These are phyloP conservation scores for Turdus rufiventris DNA, from an alignment of 2,113 vertebrate genomes.

Conservation along the genomic window DNA sequence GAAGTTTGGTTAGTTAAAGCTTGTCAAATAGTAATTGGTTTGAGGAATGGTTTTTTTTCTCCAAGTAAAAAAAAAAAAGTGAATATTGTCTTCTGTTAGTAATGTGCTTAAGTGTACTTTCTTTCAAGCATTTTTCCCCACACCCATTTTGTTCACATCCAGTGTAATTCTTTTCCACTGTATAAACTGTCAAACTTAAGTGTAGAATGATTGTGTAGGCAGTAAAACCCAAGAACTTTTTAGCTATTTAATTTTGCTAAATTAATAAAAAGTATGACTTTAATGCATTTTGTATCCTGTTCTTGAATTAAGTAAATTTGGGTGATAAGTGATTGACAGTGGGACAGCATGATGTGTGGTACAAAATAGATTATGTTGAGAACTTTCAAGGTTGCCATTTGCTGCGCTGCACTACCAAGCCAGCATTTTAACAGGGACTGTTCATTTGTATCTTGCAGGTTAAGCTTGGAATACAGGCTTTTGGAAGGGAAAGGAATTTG, in stretches of 20 bases:
- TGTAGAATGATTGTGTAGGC: rapidly evolving
- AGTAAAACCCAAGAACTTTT: not conserved
- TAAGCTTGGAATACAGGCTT: not conserved
- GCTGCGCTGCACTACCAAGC: not conserved
- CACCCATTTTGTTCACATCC: not conserved
- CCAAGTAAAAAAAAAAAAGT: not conserved
- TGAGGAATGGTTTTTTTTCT: not conserved
- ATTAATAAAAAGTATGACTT: not conserved
- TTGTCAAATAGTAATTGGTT: not conserved
- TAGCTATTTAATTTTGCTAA: not conserved
- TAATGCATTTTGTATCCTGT: not conserved
- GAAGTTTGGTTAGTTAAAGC: not conserved
- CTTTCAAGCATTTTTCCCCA: not conserved
- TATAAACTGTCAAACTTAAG: not conserved
- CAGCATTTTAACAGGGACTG: not conserved
- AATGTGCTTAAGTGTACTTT: not conserved
- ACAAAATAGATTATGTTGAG: not conserved
- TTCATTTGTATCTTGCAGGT: not conserved
- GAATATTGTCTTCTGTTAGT: not conserved
- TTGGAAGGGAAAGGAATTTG: not conserved
- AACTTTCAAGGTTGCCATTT: not conserved
- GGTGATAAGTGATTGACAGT: not conserved
- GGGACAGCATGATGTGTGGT: not conserved
- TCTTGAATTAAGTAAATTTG: not conserved
- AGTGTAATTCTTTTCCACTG: not conserved